Base-by-base conservation (phyloP, 2,888 invertebrate genomes). In the Sinelater perroti region DNA sequence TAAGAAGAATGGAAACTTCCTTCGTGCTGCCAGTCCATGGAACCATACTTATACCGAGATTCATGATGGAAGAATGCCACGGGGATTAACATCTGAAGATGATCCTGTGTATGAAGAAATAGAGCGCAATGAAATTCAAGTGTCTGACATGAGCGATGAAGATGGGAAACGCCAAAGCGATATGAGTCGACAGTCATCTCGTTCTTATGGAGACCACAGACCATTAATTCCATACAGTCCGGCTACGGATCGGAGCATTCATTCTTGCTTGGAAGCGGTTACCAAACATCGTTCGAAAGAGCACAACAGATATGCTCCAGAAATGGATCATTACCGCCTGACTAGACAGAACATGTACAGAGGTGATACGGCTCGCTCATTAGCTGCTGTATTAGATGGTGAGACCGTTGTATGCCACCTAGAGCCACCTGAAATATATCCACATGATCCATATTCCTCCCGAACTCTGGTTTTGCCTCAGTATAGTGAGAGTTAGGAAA, bases 351-450 rank as follows among this genome's bases (percentile, higher is more conserved):
- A 80, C 63, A 81, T 80, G 70, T 83, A 82, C 56, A 81, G 81
- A 64, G 84, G 84, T 1, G 84, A 80, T 67, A 82, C 83, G 56
- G 83, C 84, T 77, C 77, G 85, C 61, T 84, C 85, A 5, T 67
- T 86, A 63, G 89, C 93, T 18, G 93, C 93, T 8, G 93, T 93
- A 60, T 80, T 93, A 49, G 91, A 93, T 74, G 92, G 93, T 36
- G 89, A 90, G 71, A 92, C 92, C 59, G 93, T 93, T 56, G 90
- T 93, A 55, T 93, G 93, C 77, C 92, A 92, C 74, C 78, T 93
- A 70, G 91, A 93, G 75, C 92, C 91, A 28, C 87, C 85, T 20
- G 80, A 79, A 60, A 74, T 77, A 68, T 78, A 76, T 67, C 72
- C 74, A 31, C 75, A 81, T 58, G 80, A 81, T 69, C 78, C 81